Percentiles rank a stretch among this genome's conserved stretches.
Conservation (phyloP, 2,888 invertebrate species). For the Tinea semifulvella region DNA sequence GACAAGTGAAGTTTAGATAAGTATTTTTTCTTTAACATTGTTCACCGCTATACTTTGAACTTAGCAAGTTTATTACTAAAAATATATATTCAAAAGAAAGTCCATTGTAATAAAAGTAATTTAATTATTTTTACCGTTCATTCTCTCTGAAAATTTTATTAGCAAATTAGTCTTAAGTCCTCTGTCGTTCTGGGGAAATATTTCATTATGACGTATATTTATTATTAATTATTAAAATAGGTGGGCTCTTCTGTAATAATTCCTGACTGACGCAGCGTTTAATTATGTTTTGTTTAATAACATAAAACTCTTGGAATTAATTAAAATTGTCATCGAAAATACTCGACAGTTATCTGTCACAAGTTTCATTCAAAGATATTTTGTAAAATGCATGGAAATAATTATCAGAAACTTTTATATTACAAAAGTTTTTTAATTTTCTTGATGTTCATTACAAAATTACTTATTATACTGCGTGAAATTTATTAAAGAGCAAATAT, state of each 20-base stretch:
- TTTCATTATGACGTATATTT: constrained; percentile 11
- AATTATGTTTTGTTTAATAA: constrained; percentile 9
- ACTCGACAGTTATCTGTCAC: too few relatives aligned
- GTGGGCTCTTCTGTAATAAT: constrained; percentile 4
- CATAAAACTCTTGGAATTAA: constrained; percentile 4
- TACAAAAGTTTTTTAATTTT: too few relatives aligned
- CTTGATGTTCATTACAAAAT: too few relatives aligned
- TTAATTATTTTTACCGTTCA: constrained; percentile 19
- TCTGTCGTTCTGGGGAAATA: constrained; percentile 11
- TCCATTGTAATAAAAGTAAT: constrained; percentile 22
- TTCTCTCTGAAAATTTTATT: constrained; percentile 9
- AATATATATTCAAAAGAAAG: constrained; percentile 21
- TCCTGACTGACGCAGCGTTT: constrained; percentile 6
- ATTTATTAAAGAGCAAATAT: too few relatives aligned
- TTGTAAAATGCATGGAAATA: too few relatives aligned
- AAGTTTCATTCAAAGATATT: too few relatives aligned
- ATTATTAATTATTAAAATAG: constrained; percentile 9
- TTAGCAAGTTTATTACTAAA: constrained; percentile 18
- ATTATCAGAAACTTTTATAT: too few relatives aligned
- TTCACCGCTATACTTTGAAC: not conserved
- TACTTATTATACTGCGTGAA: too few relatives aligned
- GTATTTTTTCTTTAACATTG: too few relatives aligned
- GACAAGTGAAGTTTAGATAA: too few relatives aligned
- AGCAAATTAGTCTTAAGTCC: constrained; percentile 14
- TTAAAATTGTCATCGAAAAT: not conserved